Conservation (phyloP, 2,113 vertebrate species). For the cattle (Bos taurus) region ARS-UCD2.0 NC_037348.1:25722501-25723000, state of each 20-base stretch:
- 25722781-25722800: constrained; percentile 95
- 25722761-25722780: constrained; percentile 96
- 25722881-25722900: constrained; percentile 90
- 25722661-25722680: constrained; percentile 89
- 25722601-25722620: constrained; percentile 95
- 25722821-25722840: constrained; percentile 97
- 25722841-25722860: constrained; percentile 94
- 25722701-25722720: constrained; percentile 95
- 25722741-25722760: constrained; percentile 97
- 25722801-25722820: constrained; percentile 95
- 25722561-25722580: constrained; percentile 78
- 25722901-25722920: constrained; percentile 98
- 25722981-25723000: neutral
- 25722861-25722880: constrained; percentile 98
- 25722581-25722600: constrained; percentile 83
- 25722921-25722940: constrained; percentile 96
- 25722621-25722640: constrained; percentile 96
- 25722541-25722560: constrained; percentile 81
- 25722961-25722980: constrained; percentile 92
- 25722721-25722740: constrained; percentile 94
- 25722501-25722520: constrained; percentile 79
- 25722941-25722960: constrained; percentile 98
- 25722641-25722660: constrained; percentile 97
- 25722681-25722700: constrained; percentile 92
- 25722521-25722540: constrained; percentile 76